Evolutionary conservation across 2,888 invertebrate species (phyloP).

Genomic region (Tipula unca): DNA sequence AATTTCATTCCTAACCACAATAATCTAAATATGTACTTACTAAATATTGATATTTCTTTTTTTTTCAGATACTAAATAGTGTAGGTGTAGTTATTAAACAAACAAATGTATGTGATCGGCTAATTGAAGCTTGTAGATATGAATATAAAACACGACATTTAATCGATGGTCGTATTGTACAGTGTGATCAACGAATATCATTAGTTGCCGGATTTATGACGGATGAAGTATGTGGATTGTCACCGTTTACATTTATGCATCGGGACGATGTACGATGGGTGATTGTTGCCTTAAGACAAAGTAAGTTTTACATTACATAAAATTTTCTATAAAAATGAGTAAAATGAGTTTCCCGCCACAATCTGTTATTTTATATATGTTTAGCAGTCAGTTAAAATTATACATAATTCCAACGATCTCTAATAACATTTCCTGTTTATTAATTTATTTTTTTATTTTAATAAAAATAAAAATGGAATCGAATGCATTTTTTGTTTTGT

Average conservation of each 20-base stretch:
- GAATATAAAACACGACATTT: conserved; percentile 87
- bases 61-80: conserved; percentile 53
- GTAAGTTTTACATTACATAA: conserved; percentile 43
- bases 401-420: neutral
- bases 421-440: neutral
- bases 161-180: conserved; percentile 80
- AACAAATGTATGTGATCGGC: conserved; percentile 55
- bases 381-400: neutral
- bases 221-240: conserved; percentile 78
- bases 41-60: neutral
- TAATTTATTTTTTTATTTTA: too few relatives aligned
- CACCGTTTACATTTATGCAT: conserved; percentile 85
- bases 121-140: conserved; percentile 61
- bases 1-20: too few relatives aligned
- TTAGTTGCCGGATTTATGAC: conserved; percentile 82
- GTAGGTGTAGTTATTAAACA: conserved; percentile 66
- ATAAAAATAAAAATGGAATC: conserved; percentile 1
- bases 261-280: conserved; percentile 84
- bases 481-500: conserved; percentile 9
- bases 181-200: conserved; percentile 85
- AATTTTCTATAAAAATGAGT: neutral
- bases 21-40: too few relatives aligned
- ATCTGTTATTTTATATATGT: neutral
- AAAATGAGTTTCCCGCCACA: neutral
- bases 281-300: conserved; percentile 76